Base-by-base conservation (phyloP, 2,113 vertebrate genomes). In the Zeus faber region DNA sequence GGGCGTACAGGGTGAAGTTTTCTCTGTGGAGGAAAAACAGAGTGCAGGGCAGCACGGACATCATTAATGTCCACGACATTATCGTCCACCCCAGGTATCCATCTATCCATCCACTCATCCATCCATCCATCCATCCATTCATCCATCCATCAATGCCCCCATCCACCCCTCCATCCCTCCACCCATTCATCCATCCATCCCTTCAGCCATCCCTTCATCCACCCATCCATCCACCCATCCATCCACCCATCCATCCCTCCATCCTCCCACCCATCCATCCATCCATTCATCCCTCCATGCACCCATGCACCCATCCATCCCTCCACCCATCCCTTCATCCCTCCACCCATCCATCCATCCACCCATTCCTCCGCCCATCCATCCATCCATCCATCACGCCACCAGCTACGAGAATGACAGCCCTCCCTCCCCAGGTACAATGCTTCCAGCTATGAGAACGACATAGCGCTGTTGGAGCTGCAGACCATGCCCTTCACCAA, bases 401-500 rank as follows among this genome's bases (percentile, higher is more conserved):
- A 6, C 17, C 18, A 14, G 40, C 10, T 31, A 31, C n/a, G n/a
- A n/a, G 3, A 6, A 1, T 21, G 37, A 17, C 14, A 3, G 14
- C n/a, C 13, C 8, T 33, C 8, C 13, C 11, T 37, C 11, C 10
- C 85, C 39, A 63, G 89, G 0, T 98, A 91, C 47, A 75, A 89
- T 5, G 24, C 85, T 0, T 3, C 1, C n/a, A 92, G 79, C 0
- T 96, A 93, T 0, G 65, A 92, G 77, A 97, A 99, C 26, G 97
- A 99, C 87, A 98, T 99, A 17, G 96, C 97, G 41, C 80, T 99
- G 79, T 25, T 99, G 33, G 67, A 93, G 76, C 62, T 97, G 62
- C 41, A 70, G 74, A 80, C 77, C 0, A 11, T 27, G 0, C 43
- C 44, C 0, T 41, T 41, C 0, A 26, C 24, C 0, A 6, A 1